Evolutionary conservation across 1,140 invertebrate species (phyloP).

Genomic region (Microplitis mediator): DNA sequence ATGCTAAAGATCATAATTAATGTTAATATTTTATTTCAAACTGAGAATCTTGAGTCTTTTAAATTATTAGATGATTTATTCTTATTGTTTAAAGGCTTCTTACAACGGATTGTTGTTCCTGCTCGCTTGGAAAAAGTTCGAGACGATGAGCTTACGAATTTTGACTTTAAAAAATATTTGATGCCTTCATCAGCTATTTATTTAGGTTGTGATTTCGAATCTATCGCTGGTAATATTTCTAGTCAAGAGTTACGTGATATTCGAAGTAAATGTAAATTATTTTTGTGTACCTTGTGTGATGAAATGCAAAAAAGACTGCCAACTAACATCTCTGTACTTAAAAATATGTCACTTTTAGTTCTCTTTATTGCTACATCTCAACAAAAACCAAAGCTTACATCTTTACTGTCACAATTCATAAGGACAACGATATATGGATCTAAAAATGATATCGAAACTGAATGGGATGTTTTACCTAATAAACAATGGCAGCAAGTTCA

Average conservation of each 20-base stretch:
- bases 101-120: too few relatives aligned
- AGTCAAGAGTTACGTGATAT: slow-evolving; percentile 7
- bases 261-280: slow-evolving; percentile 39
- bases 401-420: slow-evolving; percentile 36
- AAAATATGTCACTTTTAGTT: slow-evolving; percentile 40
- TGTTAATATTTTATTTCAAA: too few relatives aligned
- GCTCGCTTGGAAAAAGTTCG: too few relatives aligned
- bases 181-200: too few relatives aligned
- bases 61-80: too few relatives aligned
- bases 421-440: slow-evolving; percentile 35
- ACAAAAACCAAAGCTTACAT: slow-evolving; percentile 28
- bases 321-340: slow-evolving; percentile 40
- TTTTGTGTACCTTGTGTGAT: slow-evolving; percentile 37
- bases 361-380: slow-evolving; percentile 41
- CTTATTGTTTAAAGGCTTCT: too few relatives aligned
- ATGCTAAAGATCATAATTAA: too few relatives aligned
- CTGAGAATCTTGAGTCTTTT: too few relatives aligned
- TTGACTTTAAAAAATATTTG: too few relatives aligned
- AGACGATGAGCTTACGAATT: too few relatives aligned
- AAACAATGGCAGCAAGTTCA: slow-evolving; percentile 2
- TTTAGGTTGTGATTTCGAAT: too few relatives aligned
- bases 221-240: too few relatives aligned
- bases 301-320: slow-evolving; percentile 44
- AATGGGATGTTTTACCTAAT: slow-evolving; percentile 24
- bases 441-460: slow-evolving; percentile 17